A percentile compares a stretch with the other conserved stretches of the same genome.
Conservation (phyloP, 2,888 invertebrate species). For the Orchesella flavescens region DNA sequence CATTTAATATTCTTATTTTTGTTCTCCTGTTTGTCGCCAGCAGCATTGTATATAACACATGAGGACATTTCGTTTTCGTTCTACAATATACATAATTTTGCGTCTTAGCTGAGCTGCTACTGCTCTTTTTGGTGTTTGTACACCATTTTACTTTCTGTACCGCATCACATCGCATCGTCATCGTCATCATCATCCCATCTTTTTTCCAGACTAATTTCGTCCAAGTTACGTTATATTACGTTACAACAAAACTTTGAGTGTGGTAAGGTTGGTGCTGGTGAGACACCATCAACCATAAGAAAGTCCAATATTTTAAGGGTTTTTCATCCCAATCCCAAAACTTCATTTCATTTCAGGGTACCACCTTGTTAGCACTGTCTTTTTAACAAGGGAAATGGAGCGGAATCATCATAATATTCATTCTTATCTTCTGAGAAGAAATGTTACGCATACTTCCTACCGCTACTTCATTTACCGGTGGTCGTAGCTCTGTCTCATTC, state of each 20-base stretch:
- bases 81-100: not conserved
- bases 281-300: no score
- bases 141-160: not conserved
- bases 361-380: slow-evolving; percentile 9
- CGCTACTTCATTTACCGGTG: not conserved
- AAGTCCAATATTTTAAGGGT: not conserved
- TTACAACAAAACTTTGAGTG: no score
- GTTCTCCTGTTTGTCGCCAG: not conserved
- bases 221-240: not conserved
- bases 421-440: not conserved
- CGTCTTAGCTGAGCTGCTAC: not conserved
- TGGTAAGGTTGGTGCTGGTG: no score
- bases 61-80: slow-evolving; percentile 1
- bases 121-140: not conserved
- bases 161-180: no score
- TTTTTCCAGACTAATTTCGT: not conserved
- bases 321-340: not conserved
- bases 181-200: slow-evolving; percentile 6
- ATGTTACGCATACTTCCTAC: no score
- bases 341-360: not conserved
- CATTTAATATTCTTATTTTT: not conserved
- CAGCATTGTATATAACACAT: not conserved
- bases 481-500: not conserved
- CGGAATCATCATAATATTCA: slow-evolving; percentile 21
- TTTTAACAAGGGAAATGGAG: slow-evolving; percentile 21